Base-by-base conservation (phyloP, 2,113 vertebrate species). In the Phaetusa simplex region DNA sequence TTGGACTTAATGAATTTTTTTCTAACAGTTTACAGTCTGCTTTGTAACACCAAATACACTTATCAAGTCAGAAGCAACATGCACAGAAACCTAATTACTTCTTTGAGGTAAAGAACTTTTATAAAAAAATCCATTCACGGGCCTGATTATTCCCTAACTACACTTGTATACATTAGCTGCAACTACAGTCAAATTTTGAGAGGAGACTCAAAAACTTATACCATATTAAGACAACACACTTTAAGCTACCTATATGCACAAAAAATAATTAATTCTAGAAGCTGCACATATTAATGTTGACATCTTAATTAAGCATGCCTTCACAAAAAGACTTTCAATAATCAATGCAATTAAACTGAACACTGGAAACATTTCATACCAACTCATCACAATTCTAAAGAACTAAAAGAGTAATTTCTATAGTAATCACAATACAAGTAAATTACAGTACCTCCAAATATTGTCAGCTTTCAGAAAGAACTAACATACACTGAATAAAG, bases 371-470 rank as follows among this genome's bases (percentile, higher is more conserved):
- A 72, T 82, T 89, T 92, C 45, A 40, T 59, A 77, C 45, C 78
- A 95, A 49, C 53, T 86, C 45, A 82, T 72, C 71, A 90, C 45
- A 86, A 43, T 95, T 86, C 65, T 89, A 78, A 92, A 86, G 76
- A 92, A 86, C 65, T 82, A 88, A 80, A 71, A 43, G 56, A 88
- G 40, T 82, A 67, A 72, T 92, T 77, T 86, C 45, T 77, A 56
- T 78, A 86, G 58, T 62, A 82, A 82, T 61, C 69, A 76, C 45
- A 94, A 72, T 58, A 80, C 55, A 88, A 85, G 40, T 66, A 92
- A 86, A 92, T 82, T 86, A 56, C 27, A 82, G 53, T 86, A 72
- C 32, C 53, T 95, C 83, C 58, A 89, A 82, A 77, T 89, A 95
- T 55, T 11, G 4, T 72, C 93, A 89, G 45, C 64, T 86, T 92